These are phyloP conservation scores for Metopia argyrocephala DNA, from an alignment of 2,888 invertebrate genomes.

Conservation along the genomic window DNA sequence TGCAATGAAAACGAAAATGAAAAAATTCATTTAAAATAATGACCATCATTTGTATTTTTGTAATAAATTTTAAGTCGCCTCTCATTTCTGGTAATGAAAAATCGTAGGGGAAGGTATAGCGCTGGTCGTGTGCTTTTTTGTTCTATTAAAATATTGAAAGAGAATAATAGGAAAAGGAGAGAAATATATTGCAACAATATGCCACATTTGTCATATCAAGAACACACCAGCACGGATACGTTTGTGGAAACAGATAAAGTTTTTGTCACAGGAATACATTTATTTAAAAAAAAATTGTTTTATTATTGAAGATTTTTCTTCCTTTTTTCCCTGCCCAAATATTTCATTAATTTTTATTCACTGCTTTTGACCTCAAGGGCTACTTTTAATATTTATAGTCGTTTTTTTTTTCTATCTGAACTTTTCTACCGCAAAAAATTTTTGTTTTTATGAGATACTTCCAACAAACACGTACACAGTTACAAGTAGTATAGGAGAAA, in stretches of 20 bases:
- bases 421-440: constrained; percentile 12
- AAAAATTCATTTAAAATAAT: constrained; percentile 11
- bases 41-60: constrained; percentile 19
- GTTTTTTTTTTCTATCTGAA: constrained; percentile 6
- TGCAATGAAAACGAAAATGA: not conserved
- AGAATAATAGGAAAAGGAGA: not conserved
- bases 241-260: not conserved
- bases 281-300: not conserved
- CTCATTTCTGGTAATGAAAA: too few species aligned
- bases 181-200: constrained; percentile 14
- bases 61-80: too few species aligned
- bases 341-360: constrained; percentile 31
- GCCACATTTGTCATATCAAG: constrained; percentile 45
- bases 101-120: too few species aligned
- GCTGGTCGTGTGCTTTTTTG: too few species aligned
- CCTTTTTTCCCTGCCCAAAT: constrained; percentile 4
- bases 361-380: constrained; percentile 39
- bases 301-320: not conserved
- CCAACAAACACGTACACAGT: not conserved
- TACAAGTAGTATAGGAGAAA: constrained; percentile 10
- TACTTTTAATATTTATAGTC: constrained; percentile 38
- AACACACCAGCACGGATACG: not conserved
- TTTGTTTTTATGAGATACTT: too few species aligned
- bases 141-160: constrained; percentile 13
- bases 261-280: not conserved